phyloP scores from a whole-genome alignment of 2,888 invertebrate genomes.

The Serripes groenlandicus region DNA sequence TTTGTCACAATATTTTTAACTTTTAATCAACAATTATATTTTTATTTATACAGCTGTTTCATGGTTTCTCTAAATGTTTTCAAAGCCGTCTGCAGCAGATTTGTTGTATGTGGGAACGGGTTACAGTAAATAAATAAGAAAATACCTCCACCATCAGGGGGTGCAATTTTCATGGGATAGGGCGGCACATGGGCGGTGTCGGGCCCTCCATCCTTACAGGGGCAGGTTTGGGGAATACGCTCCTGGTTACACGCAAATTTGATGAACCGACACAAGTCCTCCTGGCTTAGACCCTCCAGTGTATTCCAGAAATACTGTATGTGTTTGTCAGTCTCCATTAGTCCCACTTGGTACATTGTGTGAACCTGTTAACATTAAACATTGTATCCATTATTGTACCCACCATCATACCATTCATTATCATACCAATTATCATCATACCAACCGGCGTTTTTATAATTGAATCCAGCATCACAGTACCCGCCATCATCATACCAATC shows the following conservation, averaged over 20 bases:
- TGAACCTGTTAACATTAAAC: constrained; percentile 77
- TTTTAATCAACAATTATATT: too few species aligned
- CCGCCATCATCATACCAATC: too few species aligned
- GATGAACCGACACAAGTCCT: constrained; percentile 85
- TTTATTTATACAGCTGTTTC: too few species aligned
- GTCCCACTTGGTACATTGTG: constrained; percentile 86
- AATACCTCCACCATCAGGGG: constrained; percentile 81
- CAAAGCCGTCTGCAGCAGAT: too few species aligned
- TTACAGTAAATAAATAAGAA: background rate
- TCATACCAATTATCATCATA: too few species aligned
- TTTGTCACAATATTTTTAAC: too few species aligned
- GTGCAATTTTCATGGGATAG: constrained; percentile 86
- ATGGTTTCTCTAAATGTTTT: too few species aligned
- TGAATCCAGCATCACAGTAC: too few species aligned
- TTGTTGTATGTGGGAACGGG: too few species aligned
- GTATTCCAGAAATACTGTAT: constrained; percentile 85
- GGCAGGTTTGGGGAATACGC: constrained; percentile 85
- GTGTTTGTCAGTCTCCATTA: constrained; percentile 85
- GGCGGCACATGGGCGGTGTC: constrained; percentile 85
- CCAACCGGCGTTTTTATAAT: too few species aligned
- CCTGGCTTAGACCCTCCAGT: constrained; percentile 82
- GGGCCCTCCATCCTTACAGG: constrained; percentile 82
- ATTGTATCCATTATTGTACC: too few species aligned
- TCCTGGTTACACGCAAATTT: constrained; percentile 87
- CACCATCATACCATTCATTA: too few species aligned